Evolutionary conservation across 2,113 vertebrate genomes (phyloP).

Genomic region (Apeltes quadracus): DNA sequence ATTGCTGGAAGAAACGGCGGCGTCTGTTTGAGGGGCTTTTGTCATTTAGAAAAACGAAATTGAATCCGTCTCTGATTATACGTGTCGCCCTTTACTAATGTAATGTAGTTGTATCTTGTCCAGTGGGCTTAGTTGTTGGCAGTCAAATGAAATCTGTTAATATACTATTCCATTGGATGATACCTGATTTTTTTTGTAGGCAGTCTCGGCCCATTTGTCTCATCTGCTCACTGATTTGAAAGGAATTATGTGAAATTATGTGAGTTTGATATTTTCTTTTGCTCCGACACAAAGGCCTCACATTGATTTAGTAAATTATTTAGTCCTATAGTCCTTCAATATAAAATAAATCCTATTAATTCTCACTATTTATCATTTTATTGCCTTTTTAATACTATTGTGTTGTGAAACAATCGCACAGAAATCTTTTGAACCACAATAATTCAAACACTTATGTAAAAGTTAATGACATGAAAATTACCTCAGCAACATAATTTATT

Average conservation of each 20-base stretch:
- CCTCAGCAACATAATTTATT: background rate
- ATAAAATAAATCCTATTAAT: background rate
- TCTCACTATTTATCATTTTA: background rate
- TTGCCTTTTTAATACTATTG: background rate
- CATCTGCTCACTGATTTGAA: constrained; percentile 6
- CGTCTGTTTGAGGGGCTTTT: constrained; percentile 52
- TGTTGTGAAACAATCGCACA: background rate
- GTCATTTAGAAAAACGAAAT: constrained; percentile 56
- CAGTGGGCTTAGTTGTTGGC: constrained; percentile 22
- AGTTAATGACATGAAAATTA: no score
- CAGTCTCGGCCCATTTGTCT: background rate
- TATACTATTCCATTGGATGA: background rate
- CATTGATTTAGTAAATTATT: background rate
- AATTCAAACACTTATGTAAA: background rate
- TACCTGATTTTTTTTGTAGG: constrained; percentile 6
- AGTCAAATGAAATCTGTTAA: constrained; percentile 2
- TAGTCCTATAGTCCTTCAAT: background rate
- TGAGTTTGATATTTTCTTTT: background rate
- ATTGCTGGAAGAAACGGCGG: constrained; percentile 55
- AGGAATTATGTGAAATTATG: background rate
- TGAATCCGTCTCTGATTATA: constrained; percentile 39
- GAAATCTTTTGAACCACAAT: background rate
- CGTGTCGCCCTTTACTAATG: constrained; percentile 31
- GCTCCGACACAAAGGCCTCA: background rate
- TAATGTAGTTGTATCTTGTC: constrained; percentile 31